Percentiles rank a stretch among this genome's conserved stretches.
phyloP scores from a whole-genome alignment of 1,140 invertebrate genomes.

The Brachionus paranguensis region DNA sequence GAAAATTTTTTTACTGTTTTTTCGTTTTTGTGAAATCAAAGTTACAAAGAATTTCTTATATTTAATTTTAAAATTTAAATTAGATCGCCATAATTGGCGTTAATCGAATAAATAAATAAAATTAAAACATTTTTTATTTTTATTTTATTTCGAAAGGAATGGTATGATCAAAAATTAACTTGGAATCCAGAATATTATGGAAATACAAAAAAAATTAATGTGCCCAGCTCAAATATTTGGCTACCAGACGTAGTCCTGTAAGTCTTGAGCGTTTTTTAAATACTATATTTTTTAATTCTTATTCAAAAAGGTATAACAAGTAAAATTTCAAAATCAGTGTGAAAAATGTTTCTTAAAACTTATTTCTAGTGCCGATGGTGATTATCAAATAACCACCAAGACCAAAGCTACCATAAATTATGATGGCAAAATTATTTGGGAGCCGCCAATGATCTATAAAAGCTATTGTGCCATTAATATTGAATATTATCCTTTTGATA shows the following conservation, averaged over 20 bases:
- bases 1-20: too few species aligned
- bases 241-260: constrained; percentile 54
- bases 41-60: too few species aligned
- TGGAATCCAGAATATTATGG: constrained; percentile 38
- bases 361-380: constrained; percentile 57
- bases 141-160: neutral
- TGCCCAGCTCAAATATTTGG: constrained; percentile 43
- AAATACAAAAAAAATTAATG: constrained; percentile 40
- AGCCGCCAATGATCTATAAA: constrained; percentile 97
- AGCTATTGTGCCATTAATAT: constrained; percentile 83
- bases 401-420: constrained; percentile 62
- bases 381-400: constrained; percentile 59
- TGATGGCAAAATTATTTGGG: constrained; percentile 88
- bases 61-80: too few species aligned
- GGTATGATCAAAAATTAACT: constrained; percentile 42
- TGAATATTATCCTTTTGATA: constrained; percentile 91
- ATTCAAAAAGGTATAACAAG: constrained; percentile 34
- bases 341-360: neutral
- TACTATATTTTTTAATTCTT: neutral
- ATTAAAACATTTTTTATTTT: too few species aligned
- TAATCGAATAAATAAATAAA: too few species aligned
- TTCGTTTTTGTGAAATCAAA: too few species aligned
- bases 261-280: neutral
- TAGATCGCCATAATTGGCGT: too few species aligned
- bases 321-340: neutral